These are phyloP conservation scores for Ormia ochracea DNA, from an alignment of 2,888 invertebrate species.

Conservation along the genomic window DNA sequence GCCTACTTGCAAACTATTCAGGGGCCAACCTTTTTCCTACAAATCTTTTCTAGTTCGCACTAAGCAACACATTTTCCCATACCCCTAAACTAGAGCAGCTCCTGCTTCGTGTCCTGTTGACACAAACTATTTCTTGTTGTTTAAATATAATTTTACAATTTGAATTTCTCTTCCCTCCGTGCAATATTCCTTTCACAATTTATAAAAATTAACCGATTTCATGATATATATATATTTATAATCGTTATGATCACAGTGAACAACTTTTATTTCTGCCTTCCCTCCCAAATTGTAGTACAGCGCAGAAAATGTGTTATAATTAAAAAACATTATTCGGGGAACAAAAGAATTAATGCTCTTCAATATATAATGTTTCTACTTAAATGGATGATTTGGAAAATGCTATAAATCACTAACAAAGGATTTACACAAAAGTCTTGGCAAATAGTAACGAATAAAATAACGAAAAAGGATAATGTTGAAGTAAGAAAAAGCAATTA, in stretches of 20 bases:
- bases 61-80: too few species aligned
- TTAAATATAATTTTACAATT: too few species aligned
- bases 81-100: too few species aligned
- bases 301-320: neutral
- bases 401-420: constrained; percentile 10
- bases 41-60: too few species aligned
- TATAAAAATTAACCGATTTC: too few species aligned
- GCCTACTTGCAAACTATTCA: too few species aligned
- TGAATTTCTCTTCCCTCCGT: too few species aligned
- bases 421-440: neutral
- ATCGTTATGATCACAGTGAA: neutral
- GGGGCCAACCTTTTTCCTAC: too few species aligned
- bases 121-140: too few species aligned
- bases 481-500: too few species aligned
- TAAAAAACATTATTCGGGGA: constrained; percentile 9
- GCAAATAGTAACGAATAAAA: neutral
- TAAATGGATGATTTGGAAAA: neutral
- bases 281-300: neutral
- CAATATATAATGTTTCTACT: neutral
- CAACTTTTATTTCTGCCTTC: neutral
- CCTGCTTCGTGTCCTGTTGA: too few species aligned
- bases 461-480: neutral
- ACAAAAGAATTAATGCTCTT: neutral
- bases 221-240: neutral
- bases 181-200: too few species aligned